Conservation (phyloP, 2,113 vertebrate genomes). For the Pseudois nayaur region DNA sequence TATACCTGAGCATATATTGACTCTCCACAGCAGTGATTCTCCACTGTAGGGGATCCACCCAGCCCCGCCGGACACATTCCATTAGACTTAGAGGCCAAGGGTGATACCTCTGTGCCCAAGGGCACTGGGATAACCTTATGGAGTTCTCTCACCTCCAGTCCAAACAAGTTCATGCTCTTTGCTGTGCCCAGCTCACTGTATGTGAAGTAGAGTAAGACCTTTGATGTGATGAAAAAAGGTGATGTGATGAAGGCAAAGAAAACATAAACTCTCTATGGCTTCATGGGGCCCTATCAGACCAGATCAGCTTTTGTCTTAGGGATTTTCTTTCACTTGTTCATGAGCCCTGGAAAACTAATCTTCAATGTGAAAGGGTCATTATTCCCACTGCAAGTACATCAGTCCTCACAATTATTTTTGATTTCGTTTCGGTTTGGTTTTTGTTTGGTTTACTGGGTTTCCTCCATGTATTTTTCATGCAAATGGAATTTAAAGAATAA, state of each 20-base stretch:
- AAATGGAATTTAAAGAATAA: conserved; percentile 73
- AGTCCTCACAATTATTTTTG: conserved; percentile 51
- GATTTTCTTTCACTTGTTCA: background rate
- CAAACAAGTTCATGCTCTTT: background rate
- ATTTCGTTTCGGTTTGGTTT: conserved; percentile 20
- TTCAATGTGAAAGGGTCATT: background rate
- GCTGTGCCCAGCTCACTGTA: background rate
- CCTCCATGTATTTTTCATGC: conserved; percentile 12
- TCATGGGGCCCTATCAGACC: background rate
- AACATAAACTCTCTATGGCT: background rate
- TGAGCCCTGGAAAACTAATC: background rate
- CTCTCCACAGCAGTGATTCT: background rate
- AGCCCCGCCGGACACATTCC: background rate
- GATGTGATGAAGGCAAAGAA: background rate
- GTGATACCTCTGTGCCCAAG: background rate
- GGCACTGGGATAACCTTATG: background rate
- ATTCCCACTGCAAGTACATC: background rate
- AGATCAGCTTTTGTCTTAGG: conserved; percentile 5
- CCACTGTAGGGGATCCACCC: fast-evolving
- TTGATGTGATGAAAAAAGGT: background rate
- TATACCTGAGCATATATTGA: background rate
- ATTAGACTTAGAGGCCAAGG: background rate
- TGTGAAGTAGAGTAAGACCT: background rate
- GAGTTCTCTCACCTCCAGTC: background rate
- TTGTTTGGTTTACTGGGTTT: conserved; percentile 58